These are phyloP conservation scores for Pasiphila rectangulata DNA, from an alignment of 2,888 invertebrate genomes.

Conservation along the genomic window DNA sequence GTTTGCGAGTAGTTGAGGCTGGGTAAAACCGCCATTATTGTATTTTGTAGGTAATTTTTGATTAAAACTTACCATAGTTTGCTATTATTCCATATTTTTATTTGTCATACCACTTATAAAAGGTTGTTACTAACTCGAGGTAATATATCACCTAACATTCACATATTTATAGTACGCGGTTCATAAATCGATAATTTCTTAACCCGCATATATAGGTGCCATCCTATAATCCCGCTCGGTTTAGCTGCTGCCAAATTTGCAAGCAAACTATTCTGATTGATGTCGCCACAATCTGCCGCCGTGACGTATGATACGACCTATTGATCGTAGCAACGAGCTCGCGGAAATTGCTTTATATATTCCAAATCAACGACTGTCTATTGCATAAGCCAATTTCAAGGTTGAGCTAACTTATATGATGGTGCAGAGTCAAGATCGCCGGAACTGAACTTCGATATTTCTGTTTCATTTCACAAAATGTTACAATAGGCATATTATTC, in stretches of 20 bases:
- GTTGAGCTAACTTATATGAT: conserved; percentile 4
- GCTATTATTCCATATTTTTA: too few relatives aligned
- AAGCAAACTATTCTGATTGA: conserved; percentile 64
- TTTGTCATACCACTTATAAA: too few relatives aligned
- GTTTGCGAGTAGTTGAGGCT: too few relatives aligned
- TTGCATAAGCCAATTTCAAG: conserved; percentile 11
- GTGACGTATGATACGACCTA: conserved; percentile 49
- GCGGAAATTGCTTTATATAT: conserved; percentile 25
- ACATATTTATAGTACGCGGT: conserved; percentile 35
- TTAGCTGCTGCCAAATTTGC: conserved; percentile 66
- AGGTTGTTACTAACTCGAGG: too few relatives aligned
- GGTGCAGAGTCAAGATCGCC: background rate
- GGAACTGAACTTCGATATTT: too few relatives aligned
- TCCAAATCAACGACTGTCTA: conserved; percentile 16
- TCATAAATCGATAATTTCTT: conserved; percentile 49
- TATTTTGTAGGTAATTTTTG: too few relatives aligned
- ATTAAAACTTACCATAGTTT: too few relatives aligned
- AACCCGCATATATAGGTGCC: conserved; percentile 33
- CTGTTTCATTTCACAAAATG: too few relatives aligned
- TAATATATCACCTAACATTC: too few relatives aligned
- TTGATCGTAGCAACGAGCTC: conserved; percentile 40
- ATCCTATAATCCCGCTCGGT: conserved; percentile 43
- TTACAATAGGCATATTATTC: too few relatives aligned
- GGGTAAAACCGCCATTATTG: too few relatives aligned
- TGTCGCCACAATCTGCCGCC: conserved; percentile 61